phyloP scores from a whole-genome alignment of 2,888 invertebrate species.

The Polydrusus pterygomalis region DNA sequence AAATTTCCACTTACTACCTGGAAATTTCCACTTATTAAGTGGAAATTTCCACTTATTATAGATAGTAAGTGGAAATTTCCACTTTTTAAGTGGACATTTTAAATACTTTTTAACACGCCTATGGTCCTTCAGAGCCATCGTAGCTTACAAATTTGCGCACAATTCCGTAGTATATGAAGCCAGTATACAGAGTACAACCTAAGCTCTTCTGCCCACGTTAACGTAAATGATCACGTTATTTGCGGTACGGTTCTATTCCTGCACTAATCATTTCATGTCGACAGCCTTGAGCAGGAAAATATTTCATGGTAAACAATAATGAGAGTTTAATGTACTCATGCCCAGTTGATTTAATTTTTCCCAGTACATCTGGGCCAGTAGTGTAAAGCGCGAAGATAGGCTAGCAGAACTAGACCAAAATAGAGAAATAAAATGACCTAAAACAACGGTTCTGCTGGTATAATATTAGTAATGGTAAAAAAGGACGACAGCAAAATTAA shows the following conservation, averaged over 20 bases:
- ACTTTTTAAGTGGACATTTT: too few relatives aligned
- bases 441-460: background rate
- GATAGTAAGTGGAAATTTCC: too few relatives aligned
- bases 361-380: slow-evolving; percentile 56
- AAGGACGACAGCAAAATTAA: background rate
- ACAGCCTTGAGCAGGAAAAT: slow-evolving; percentile 58
- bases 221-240: background rate
- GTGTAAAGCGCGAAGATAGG: slow-evolving; percentile 43
- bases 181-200: too few relatives aligned
- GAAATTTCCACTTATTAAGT: too few relatives aligned
- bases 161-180: too few relatives aligned
- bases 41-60: too few relatives aligned
- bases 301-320: slow-evolving; percentile 58
- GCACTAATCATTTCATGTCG: slow-evolving; percentile 32
- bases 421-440: background rate
- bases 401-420: slow-evolving; percentile 19
- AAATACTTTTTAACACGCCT: too few relatives aligned
- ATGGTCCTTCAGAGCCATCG: too few relatives aligned
- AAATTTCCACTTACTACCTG: too few relatives aligned
- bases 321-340: slow-evolving; percentile 59
- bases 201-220: background rate
- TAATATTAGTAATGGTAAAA: background rate
- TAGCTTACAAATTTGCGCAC: too few relatives aligned
- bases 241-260: background rate
- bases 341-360: slow-evolving; percentile 55